Conservation (phyloP, 1,140 invertebrate genomes). For the Leptoteleia sp. region DNA sequence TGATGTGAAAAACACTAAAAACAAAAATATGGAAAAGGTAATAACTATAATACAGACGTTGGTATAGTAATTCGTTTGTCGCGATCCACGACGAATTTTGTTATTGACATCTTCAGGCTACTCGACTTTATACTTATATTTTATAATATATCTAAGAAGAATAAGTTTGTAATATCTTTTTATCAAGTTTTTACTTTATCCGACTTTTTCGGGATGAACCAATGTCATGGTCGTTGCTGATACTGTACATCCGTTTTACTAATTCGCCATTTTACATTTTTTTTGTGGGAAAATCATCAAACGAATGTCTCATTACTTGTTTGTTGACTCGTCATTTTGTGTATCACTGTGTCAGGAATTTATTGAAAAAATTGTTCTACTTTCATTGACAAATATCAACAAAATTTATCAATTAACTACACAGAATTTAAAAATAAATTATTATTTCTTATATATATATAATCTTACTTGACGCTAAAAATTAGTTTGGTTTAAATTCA, state of each 20-base stretch:
- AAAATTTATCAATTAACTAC: no score
- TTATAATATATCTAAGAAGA: background rate
- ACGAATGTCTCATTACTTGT: no score
- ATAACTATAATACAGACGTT: constrained; percentile 9
- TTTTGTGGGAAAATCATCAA: background rate
- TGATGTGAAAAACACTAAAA: constrained; percentile 24
- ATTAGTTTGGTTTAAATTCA: no score
- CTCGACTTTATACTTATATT: constrained; percentile 9
- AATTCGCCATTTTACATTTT: background rate
- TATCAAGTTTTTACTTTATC: background rate
- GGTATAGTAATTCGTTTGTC: background rate
- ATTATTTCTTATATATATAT: no score
- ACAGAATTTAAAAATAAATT: no score
- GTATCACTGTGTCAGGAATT: no score
- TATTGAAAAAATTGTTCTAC: no score
- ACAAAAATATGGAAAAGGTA: constrained; percentile 2
- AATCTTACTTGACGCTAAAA: no score
- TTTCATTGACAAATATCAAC: no score
- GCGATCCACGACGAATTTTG: constrained; percentile 1
- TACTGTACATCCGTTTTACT: background rate
- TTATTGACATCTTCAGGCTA: constrained; percentile 6
- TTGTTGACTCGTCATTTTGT: no score
- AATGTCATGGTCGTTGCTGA: no score
- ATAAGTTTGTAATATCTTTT: constrained; percentile 17
- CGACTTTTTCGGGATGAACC: background rate